These are phyloP conservation scores for Eutolmus rufibarbis DNA, from an alignment of 2,888 invertebrate genomes.

Conservation along the genomic window DNA sequence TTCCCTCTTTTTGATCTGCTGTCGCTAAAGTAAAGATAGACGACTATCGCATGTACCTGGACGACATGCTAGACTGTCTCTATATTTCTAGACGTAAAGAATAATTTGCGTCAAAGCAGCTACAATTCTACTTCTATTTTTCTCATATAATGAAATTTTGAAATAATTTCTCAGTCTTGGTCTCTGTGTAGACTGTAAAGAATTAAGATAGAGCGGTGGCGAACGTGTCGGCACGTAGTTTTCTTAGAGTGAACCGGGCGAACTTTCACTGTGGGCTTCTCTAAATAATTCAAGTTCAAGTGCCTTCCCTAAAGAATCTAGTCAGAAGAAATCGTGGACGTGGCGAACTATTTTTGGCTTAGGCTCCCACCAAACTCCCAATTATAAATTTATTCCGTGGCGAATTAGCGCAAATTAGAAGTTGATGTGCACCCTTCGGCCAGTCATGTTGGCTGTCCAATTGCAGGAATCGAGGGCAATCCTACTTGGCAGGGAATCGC, in stretches of 20 bases:
- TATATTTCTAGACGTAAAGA: neutral
- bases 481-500: neutral
- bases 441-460: slow-evolving; percentile 12
- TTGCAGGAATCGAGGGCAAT: neutral
- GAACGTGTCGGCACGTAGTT: neutral
- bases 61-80: neutral
- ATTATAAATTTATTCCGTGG: neutral
- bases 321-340: neutral
- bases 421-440: neutral
- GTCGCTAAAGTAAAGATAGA: neutral
- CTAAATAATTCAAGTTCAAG: slow-evolving; percentile 4
- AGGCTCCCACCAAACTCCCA: neutral
- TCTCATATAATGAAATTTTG: neutral
- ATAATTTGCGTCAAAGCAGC: neutral
- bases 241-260: neutral
- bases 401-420: neutral
- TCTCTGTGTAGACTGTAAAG: neutral
- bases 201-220: neutral
- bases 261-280: neutral
- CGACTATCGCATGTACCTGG: neutral
- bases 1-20: neutral
- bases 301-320: neutral
- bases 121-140: neutral
- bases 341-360: neutral
- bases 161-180: neutral